phyloP scores from a whole-genome alignment of 2,888 invertebrate genomes.

The Orchestes rusci region DNA sequence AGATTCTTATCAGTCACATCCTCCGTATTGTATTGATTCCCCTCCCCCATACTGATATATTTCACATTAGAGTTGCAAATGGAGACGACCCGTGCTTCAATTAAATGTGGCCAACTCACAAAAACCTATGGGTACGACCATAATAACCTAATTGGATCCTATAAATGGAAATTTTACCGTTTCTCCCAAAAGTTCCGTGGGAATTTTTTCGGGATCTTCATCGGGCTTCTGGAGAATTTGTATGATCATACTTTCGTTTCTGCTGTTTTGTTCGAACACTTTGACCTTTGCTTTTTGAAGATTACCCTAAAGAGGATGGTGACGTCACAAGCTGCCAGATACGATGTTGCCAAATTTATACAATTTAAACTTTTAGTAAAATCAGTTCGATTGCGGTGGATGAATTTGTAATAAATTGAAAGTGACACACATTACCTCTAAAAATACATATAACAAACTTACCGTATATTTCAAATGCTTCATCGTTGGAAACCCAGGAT shows the following conservation, averaged over 20 bases:
- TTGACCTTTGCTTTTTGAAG: slow-evolving; percentile 66
- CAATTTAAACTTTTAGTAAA: too few relatives aligned
- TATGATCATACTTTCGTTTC: slow-evolving; percentile 77
- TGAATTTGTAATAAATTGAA: too few relatives aligned
- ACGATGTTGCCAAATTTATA: too few relatives aligned
- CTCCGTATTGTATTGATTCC: slow-evolving; percentile 43
- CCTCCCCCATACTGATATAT: slow-evolving; percentile 43
- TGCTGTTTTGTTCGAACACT: slow-evolving; percentile 81
- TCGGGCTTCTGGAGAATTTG: slow-evolving; percentile 43
- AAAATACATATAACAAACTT: too few relatives aligned
- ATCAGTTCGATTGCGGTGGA: too few relatives aligned
- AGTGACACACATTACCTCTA: too few relatives aligned
- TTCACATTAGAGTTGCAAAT: slow-evolving; percentile 53
- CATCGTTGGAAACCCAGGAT: slow-evolving; percentile 90
- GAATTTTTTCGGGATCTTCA: slow-evolving; percentile 35
- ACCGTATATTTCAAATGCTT: slow-evolving; percentile 75
- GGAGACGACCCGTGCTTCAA: slow-evolving; percentile 66
- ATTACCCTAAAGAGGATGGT: slow-evolving; percentile 31
- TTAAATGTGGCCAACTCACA: slow-evolving; percentile 89
- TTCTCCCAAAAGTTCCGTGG: slow-evolving; percentile 58
- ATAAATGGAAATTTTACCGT: too few relatives aligned
- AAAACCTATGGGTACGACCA: too few relatives aligned
- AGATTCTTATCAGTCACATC: slow-evolving; percentile 8
- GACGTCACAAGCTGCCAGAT: too few relatives aligned
- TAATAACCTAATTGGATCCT: too few relatives aligned